Conservation (phyloP, 2,797 vertebrate genomes). For the Botia kubotai region DNA sequence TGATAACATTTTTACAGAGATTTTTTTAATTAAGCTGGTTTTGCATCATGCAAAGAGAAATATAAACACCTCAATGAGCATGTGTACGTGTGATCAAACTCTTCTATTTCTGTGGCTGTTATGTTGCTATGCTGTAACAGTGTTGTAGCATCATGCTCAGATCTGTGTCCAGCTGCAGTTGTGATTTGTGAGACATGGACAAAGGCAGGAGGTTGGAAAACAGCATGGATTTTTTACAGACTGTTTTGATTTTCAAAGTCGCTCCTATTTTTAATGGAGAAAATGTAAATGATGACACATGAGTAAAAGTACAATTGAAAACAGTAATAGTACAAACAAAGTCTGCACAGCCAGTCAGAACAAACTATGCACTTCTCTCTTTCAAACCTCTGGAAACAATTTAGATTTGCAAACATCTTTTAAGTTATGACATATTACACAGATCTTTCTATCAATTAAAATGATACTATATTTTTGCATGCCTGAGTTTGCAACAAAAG, state of each 20-base stretch:
- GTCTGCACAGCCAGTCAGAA: background rate
- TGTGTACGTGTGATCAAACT: background rate
- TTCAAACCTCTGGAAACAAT: background rate
- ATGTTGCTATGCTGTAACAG: background rate
- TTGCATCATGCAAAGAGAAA: too few species aligned
- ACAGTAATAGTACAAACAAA: too few species aligned
- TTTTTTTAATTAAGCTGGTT: too few species aligned
- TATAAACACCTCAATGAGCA: too few species aligned
- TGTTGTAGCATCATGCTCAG: background rate
- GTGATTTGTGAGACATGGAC: slow-evolving; percentile 47
- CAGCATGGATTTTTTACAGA: slow-evolving; percentile 70
- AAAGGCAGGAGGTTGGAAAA: slow-evolving; percentile 68
- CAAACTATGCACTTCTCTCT: background rate
- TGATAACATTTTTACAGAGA: too few species aligned
- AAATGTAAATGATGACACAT: slow-evolving; percentile 48
- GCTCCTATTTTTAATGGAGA: slow-evolving; percentile 58
- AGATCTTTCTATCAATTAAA: too few species aligned
- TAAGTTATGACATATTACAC: too few species aligned
- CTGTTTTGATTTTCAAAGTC: slow-evolving; percentile 44
- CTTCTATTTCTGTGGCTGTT: background rate
- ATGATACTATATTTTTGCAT: too few species aligned
- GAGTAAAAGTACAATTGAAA: too few species aligned
- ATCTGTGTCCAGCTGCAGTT: background rate
- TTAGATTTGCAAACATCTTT: too few species aligned
- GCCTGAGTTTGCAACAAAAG: too few species aligned